Conservation (phyloP, 1,140 invertebrate species). For the Cataglyphis hispanica region DNA sequence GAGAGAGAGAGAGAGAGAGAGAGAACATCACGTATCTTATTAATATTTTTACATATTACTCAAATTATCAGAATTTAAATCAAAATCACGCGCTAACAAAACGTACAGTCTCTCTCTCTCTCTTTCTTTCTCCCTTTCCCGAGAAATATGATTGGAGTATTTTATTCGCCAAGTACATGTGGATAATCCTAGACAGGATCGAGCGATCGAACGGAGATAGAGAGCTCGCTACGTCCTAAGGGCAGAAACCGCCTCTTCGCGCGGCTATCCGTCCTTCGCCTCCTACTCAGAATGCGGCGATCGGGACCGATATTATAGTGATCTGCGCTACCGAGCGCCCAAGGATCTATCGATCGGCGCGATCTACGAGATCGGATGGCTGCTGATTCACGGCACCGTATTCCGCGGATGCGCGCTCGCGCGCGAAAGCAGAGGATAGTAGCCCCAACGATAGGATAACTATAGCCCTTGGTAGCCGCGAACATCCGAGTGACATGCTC, state of each 20-base stretch:
- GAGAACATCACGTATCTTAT: background rate
- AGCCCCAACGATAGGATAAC: constrained; percentile 76
- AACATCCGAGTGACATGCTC: constrained; percentile 79
- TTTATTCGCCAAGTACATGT: constrained; percentile 44
- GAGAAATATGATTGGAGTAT: constrained; percentile 39
- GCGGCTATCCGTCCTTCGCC: constrained; percentile 6
- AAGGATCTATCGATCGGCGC: constrained; percentile 70
- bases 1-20: too few species aligned
- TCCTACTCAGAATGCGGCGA: constrained; percentile 41
- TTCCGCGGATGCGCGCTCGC: constrained; percentile 65
- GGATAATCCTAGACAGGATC: constrained; percentile 22
- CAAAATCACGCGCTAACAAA: background rate
- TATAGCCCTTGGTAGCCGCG: constrained; percentile 77
- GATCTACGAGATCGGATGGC: constrained; percentile 67
- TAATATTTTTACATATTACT: background rate
- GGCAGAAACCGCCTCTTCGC: constrained; percentile 45
- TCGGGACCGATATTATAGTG: constrained; percentile 71
- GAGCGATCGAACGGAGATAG: constrained; percentile 56
- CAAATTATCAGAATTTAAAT: background rate
- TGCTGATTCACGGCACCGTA: constrained; percentile 69
- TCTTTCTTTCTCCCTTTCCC: too few species aligned
- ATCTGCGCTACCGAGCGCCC: constrained; percentile 69
- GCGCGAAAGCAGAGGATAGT: constrained; percentile 54
- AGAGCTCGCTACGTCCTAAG: constrained; percentile 26
- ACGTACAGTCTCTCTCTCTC: background rate